Base-by-base conservation (phyloP, 1,140 invertebrate genomes). In the Aphelenchoides avenae region DNA sequence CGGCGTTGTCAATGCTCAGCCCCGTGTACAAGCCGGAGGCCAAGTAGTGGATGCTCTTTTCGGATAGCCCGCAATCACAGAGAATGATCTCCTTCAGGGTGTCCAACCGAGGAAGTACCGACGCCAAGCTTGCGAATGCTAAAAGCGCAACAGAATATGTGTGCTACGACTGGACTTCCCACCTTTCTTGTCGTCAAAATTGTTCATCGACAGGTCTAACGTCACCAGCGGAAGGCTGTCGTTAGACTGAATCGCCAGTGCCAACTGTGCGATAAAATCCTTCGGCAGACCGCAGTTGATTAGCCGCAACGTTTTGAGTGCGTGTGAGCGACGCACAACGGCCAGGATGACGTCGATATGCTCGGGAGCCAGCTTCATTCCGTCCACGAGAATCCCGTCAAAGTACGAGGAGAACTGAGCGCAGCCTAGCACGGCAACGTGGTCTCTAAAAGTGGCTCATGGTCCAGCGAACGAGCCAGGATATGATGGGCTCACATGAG, bases 371-470 rank as follows among this genome's bases (percentile, higher is more conserved):
- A 75, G 43, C 34, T 57, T 51, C 6, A 63, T 39, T 18, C 52
- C 70, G 48, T 77, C 74, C 30, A 63, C 55, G 36, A 58, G 47
- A 20, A 75, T 61, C 6, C 73, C 73, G 27, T 57, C 65, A 33
- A 75, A 75, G 41, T 69, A 75, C 1, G 58, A 48, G 11, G 71
- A 70, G 43, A 73, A 75, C 56, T 77, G 74, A 22, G 65, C 68
- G 31, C 58, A 55, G 9, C 73, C 67, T n/a, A 75, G 47, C 9
- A 75, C 57, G 3, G 75, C 61, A 9, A 72, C 30, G 22, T 75
- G 61, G 56, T 75, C 73, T 57, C 74, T 73, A 56, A 42, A 72
- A 64, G 26, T 11, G 7, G 51, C 11, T 40, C 27, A 30, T 9
- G 7, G 40, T 41, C 15, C 18, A 49, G 9, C n/a, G 51, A 49